phyloP scores from a whole-genome alignment of 2,113 vertebrate species.

The Mungos mungo region DNA sequence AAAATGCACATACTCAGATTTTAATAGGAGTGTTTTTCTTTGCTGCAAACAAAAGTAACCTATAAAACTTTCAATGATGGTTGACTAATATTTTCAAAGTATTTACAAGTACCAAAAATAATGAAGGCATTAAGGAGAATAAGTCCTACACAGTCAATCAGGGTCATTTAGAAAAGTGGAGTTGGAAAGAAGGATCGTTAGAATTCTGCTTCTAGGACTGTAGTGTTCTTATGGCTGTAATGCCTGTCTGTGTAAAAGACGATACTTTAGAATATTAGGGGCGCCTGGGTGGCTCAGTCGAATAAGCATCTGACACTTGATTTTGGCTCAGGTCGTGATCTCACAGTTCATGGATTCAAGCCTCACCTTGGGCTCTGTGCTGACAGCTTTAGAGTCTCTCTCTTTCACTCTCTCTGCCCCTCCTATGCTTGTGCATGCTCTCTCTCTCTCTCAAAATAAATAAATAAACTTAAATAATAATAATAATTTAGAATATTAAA shows the following conservation, averaged over 20 bases:
- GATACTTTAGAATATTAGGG: background rate
- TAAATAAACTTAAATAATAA: too few relatives aligned
- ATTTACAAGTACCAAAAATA: background rate
- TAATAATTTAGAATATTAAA: background rate
- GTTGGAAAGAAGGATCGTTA: background rate
- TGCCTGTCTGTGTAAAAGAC: background rate
- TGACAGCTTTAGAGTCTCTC: too few relatives aligned
- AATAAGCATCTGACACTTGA: too few relatives aligned
- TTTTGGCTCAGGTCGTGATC: too few relatives aligned
- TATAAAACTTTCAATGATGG: background rate
- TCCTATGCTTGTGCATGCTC: too few relatives aligned
- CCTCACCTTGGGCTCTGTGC: too few relatives aligned
- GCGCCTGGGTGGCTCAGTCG: too few relatives aligned
- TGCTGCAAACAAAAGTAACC: background rate
- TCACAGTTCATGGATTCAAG: too few relatives aligned
- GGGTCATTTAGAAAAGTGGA: background rate
- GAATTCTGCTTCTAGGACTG: background rate
- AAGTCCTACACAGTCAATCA: background rate
- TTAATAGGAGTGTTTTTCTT: background rate
- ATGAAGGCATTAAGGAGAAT: background rate
- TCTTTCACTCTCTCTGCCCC: too few relatives aligned
- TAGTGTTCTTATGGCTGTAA: background rate
- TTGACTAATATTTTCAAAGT: constrained; percentile 1
- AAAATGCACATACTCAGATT: background rate
- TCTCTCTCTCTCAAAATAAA: too few relatives aligned